Percentiles rank a stretch among this genome's conserved stretches.
Evolutionary conservation across 2,888 invertebrate species (phyloP).

Genomic region (Amiota communis): DNA sequence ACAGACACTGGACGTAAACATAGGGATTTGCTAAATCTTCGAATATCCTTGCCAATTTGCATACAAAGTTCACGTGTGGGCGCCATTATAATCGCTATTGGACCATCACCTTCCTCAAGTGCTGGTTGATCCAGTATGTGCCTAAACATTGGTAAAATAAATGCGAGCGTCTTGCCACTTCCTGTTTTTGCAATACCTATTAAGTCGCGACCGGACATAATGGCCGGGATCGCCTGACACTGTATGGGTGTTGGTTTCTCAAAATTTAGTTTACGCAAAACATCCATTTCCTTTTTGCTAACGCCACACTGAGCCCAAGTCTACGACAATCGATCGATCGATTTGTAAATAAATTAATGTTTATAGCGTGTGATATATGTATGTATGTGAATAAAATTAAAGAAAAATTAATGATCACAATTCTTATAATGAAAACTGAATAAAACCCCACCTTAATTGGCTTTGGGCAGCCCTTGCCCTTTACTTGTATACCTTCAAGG

Average conservation of each 20-base stretch:
- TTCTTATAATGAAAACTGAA: not conserved
- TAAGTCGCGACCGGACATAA: slow-evolving; percentile 96
- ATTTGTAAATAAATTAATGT: too few relatives aligned
- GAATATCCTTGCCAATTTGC: slow-evolving; percentile 98
- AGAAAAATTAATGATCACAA: not conserved
- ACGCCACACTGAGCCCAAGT: slow-evolving; percentile 99
- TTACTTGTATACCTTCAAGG: slow-evolving; percentile 95
- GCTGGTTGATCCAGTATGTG: slow-evolving; percentile 96
- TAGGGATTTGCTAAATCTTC: slow-evolving; percentile 92
- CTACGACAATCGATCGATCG: slow-evolving; percentile 47
- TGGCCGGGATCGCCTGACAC: slow-evolving; percentile 96
- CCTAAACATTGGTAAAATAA: slow-evolving; percentile 96
- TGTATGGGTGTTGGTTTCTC: slow-evolving; percentile 99
- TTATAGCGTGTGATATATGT: not conserved
- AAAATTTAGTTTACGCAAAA: slow-evolving; percentile 90
- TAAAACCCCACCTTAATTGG: slow-evolving; percentile 80
- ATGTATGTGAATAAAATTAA: not conserved
- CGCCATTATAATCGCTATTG: slow-evolving; percentile 97
- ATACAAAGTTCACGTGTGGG: slow-evolving; percentile 98
- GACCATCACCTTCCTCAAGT: slow-evolving; percentile 97
- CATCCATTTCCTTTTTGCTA: slow-evolving; percentile 94
- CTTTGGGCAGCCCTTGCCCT: slow-evolving; percentile 97
- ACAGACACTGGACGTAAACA: slow-evolving; percentile 94
- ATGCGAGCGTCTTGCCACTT: slow-evolving; percentile 98
- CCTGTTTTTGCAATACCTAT: slow-evolving; percentile 99